These are phyloP conservation scores for Pyrgilauda ruficollis DNA, from an alignment of 2,113 vertebrate species.

Conservation along the genomic window DNA sequence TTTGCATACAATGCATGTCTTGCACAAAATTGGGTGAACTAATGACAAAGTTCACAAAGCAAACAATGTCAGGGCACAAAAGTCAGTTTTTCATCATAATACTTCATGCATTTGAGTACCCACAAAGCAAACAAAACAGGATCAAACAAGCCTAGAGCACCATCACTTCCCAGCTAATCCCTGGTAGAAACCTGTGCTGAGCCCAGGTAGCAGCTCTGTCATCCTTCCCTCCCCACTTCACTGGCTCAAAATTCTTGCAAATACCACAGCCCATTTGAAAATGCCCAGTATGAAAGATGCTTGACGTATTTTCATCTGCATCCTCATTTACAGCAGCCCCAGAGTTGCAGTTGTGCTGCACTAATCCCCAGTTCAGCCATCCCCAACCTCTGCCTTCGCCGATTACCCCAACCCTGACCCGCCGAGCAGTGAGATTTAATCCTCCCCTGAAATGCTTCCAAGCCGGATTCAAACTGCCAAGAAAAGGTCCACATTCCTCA, in stretches of 20 bases:
- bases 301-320: not conserved
- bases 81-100: not conserved
- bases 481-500: constrained; percentile 45
- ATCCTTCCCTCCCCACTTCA: not conserved
- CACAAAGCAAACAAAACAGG: not conserved
- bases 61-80: not conserved
- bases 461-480: constrained; percentile 26
- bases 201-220: not conserved
- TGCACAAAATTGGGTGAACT: not conserved
- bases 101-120: not conserved
- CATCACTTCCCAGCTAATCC: not conserved
- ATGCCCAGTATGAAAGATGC: not conserved
- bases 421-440: not conserved
- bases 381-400: not conserved
- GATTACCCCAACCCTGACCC: not conserved
- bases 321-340: not conserved
- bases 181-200: not conserved
- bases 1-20: constrained; percentile 25
- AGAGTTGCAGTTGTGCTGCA: rapidly evolving
- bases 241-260: not conserved
- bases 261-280: not conserved
- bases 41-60: not conserved
- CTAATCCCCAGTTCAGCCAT: not conserved
- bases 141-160: not conserved
- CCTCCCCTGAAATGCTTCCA: constrained; percentile 51